These are phyloP conservation scores for Drosophila lacertosa DNA, from an alignment of 1,140 invertebrate species.

Conservation along the genomic window DNA sequence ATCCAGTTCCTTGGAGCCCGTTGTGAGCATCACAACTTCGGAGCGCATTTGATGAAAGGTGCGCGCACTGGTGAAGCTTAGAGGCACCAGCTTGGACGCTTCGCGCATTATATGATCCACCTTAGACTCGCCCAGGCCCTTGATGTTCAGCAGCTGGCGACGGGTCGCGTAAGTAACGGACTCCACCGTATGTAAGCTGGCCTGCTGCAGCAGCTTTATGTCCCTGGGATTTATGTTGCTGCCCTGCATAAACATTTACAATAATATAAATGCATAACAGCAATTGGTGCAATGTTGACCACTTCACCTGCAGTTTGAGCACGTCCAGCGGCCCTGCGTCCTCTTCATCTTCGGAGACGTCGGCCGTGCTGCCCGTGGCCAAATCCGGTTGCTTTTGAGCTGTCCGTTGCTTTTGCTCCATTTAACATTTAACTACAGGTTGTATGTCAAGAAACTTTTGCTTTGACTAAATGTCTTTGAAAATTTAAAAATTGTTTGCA, in stretches of 20 bases:
- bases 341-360: constrained; percentile 65
- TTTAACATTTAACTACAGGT: too few relatives aligned
- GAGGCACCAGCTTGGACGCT: constrained; percentile 96
- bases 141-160: constrained; percentile 94
- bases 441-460: constrained; percentile 3
- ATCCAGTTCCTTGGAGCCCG: constrained; percentile 97
- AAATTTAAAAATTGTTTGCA: constrained; percentile 18
- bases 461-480: constrained; percentile 10
- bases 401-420: constrained; percentile 37
- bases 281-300: not conserved
- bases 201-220: constrained; percentile 96
- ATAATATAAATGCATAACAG: not conserved
- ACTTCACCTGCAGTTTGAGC: constrained; percentile 60
- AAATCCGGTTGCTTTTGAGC: constrained; percentile 13
- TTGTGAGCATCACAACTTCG: constrained; percentile 95
- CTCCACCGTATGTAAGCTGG: constrained; percentile 97
- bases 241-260: constrained; percentile 21
- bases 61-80: constrained; percentile 99
- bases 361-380: constrained; percentile 46
- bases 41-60: constrained; percentile 97
- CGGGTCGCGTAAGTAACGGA: constrained; percentile 97
- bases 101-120: constrained; percentile 97
- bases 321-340: constrained; percentile 66
- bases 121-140: constrained; percentile 98
- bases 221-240: constrained; percentile 95